Evolutionary conservation across 2,888 invertebrate species (phyloP), one percentile per base, ranked within the genome.

Genomic region (Caenorhabditis panamensis): DNA sequence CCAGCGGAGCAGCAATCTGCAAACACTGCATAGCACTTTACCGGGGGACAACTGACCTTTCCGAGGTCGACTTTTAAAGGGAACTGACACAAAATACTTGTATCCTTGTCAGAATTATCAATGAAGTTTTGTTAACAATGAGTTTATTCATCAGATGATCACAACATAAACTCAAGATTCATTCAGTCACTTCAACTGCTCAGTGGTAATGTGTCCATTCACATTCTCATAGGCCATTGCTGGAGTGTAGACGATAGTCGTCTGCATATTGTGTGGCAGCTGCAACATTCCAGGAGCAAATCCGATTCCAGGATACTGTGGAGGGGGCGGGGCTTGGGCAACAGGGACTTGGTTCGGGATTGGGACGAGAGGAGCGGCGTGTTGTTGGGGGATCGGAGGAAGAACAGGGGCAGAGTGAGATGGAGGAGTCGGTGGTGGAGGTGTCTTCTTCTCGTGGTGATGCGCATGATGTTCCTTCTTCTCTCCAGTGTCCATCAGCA

Each of bases 171-270:
- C 41, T 56, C 63, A 36, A 26, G 62, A 72, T 31, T 54, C 24
- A 11, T 0, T 58, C 58, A 61, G n/a, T 56, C 28, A 66, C 26
- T 59, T 64, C 20, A 59, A 54, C 54, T 61, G 31, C 22, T 61
- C 62, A 31, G 22, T 20, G n/a, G 64, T 49, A 20, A 62, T 54
- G n/a, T 71, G 71, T 16, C 71, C 71, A n/a, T 71, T 71, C 22
- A 36, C 51, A 31, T 62, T 73, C 58, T 73, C 73, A 22, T 59
- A 73, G 5, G 64, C 59, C 73, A 73, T 59, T 37, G 64, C 20
- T 22, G 80, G 80, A 31, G 80, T 80, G 28, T 80, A 80, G 9
- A 80, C 80, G 37, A 80, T 80, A 3, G 80, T 80, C 6, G 80
- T 76, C n/a, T 69, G 75, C 76, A 80, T 76, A 22, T 80, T 69